Conservation (phyloP, 2,113 vertebrate species). For the Oreochromis tanganicae region DNA sequence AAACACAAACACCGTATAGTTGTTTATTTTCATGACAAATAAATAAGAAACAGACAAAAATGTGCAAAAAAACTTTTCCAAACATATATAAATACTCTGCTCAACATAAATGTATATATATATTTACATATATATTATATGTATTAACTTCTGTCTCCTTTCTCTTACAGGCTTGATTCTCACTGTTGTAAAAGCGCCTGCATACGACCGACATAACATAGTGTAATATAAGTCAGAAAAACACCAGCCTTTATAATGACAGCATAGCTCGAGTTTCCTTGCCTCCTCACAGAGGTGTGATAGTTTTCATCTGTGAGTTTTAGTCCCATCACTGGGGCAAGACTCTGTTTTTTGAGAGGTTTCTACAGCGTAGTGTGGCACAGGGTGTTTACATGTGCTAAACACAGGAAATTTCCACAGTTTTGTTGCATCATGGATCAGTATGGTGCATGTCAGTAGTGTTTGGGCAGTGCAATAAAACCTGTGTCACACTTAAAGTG, state of each 20-base stretch:
- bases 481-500: not conserved
- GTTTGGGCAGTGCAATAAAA: slow-evolving; percentile 15
- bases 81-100: not conserved
- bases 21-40: slow-evolving; percentile 2
- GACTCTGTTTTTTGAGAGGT: not conserved
- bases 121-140: too few relatives aligned
- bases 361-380: not conserved
- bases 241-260: not conserved
- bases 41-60: not conserved
- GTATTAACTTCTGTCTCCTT: not conserved
- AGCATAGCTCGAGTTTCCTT: not conserved
- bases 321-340: not conserved
- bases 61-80: not conserved
- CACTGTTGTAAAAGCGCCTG: not conserved
- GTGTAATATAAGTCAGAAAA: not conserved
- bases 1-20: not conserved
- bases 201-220: not conserved
- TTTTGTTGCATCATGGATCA: not conserved
- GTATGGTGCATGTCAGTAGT: not conserved
- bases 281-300: not conserved
- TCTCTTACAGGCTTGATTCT: not conserved
- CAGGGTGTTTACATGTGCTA: not conserved
- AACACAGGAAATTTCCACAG: not conserved
- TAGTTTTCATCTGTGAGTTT: not conserved
- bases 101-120: not conserved